Base-by-base conservation (phyloP, 2,113 vertebrate species). In the Entomyzon cyanotis region DNA sequence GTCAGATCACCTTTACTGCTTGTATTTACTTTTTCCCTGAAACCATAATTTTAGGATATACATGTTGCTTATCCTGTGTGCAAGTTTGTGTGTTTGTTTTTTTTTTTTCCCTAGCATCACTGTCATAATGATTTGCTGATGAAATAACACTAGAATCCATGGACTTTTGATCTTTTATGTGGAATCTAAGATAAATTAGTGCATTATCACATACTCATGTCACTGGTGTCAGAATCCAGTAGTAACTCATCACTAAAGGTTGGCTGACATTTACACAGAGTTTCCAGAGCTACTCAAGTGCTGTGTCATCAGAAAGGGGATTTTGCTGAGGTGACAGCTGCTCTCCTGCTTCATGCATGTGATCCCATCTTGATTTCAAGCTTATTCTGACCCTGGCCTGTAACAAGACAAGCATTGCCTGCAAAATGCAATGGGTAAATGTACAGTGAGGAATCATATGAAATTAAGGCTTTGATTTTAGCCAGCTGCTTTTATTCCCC, bases 381-480 rank as follows among this genome's bases (percentile, higher is more conserved):
- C 27, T 59, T 42, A 2, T 44, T 56, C 65, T 83, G 65, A 84
- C 56, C 55, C 5, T 2, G 30, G 67, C 83, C 92, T 73, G 4
- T 37, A 70, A 42, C 6, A 63, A 67, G 35, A 44, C 33, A 91
- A 88, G 71, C 55, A 30, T 6, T 59, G 55, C 83, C 79, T 91
- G 89, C 22, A n/a, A 41, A 62, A 90, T 67, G 42, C 42, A 56
- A 11, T 24, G 44, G 50, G 24, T 23, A 65, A 53, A 74, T 3
- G 63, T 55, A 76, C 75, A 49, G 89, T 59, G 75, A 96, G 64
- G 77, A 93, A 73, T 95, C 87, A 73, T 37, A 70, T 46, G 53
- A 96, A 97, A 97, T 97, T 92, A 95, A 97, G 86, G 59, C 87
- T 97, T 96, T 96, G 84, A 97, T 97, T 88, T 98, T 96, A 97